Evolutionary conservation across 2,888 invertebrate genomes (phyloP).

Genomic region (Apamea anceps): DNA sequence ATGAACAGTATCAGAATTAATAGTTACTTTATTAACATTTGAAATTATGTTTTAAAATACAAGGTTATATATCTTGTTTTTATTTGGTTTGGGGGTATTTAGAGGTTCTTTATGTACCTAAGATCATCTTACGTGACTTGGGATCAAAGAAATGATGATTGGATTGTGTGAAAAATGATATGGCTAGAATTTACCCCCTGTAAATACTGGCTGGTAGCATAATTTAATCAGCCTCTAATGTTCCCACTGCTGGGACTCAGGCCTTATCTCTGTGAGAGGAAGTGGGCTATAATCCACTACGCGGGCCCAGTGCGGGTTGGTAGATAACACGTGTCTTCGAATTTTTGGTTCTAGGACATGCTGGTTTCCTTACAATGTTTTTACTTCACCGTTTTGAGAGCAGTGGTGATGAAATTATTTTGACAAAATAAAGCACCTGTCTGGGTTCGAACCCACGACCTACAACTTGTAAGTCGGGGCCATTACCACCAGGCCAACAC

Average conservation of each 20-base stretch:
- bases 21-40: constrained; percentile 47
- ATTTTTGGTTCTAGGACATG: too few relatives aligned
- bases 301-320: not conserved
- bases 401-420: too few relatives aligned
- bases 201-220: not conserved
- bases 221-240: too few relatives aligned
- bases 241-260: not conserved
- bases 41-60: constrained; percentile 47
- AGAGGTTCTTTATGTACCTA: constrained; percentile 39
- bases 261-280: not conserved
- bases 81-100: constrained; percentile 38
- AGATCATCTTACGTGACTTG: not conserved
- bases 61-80: constrained; percentile 40
- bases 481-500: too few relatives aligned
- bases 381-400: too few relatives aligned
- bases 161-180: not conserved
- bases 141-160: not conserved
- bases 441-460: too few relatives aligned
- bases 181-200: not conserved
- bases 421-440: too few relatives aligned
- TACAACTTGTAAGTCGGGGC: too few relatives aligned
- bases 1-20: constrained; percentile 51
- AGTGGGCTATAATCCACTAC: not conserved
- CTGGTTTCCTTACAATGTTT: too few relatives aligned
- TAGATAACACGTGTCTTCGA: not conserved